phyloP scores from a whole-genome alignment of 2,113 vertebrate genomes.

The Hucho hucho region DNA sequence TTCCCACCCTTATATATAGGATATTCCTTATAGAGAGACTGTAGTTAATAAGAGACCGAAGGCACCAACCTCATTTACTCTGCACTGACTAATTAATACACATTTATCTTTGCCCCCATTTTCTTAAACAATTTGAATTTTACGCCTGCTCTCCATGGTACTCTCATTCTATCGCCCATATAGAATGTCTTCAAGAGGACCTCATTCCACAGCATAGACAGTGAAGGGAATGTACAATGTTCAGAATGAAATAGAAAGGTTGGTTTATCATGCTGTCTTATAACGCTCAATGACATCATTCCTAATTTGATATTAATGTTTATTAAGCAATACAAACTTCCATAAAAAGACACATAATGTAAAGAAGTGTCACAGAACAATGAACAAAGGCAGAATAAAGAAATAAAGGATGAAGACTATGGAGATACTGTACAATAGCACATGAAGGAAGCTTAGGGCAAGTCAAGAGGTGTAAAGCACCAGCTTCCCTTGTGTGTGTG shows the following conservation, averaged over 20 bases:
- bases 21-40: not conserved
- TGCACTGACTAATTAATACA: not conserved
- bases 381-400: too few relatives aligned
- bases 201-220: not conserved
- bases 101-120: not conserved
- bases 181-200: not conserved
- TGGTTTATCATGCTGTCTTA: too few relatives aligned
- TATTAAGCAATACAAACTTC: too few relatives aligned
- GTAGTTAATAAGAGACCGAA: not conserved
- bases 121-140: slow-evolving; percentile 1
- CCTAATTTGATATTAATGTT: too few relatives aligned
- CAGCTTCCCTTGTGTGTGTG: too few relatives aligned
- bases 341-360: too few relatives aligned
- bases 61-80: not conserved
- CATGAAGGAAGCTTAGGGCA: not conserved
- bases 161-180: not conserved
- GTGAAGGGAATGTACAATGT: not conserved
- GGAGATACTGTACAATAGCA: not conserved
- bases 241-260: too few relatives aligned
- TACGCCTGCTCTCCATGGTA: not conserved
- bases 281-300: too few relatives aligned
- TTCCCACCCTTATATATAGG: not conserved
- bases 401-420: too few relatives aligned
- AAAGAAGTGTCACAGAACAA: too few relatives aligned
- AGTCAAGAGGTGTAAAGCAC: not conserved